Conservation (phyloP, 2,113 vertebrate species). For the Peucedramus taeniatus region DNA sequence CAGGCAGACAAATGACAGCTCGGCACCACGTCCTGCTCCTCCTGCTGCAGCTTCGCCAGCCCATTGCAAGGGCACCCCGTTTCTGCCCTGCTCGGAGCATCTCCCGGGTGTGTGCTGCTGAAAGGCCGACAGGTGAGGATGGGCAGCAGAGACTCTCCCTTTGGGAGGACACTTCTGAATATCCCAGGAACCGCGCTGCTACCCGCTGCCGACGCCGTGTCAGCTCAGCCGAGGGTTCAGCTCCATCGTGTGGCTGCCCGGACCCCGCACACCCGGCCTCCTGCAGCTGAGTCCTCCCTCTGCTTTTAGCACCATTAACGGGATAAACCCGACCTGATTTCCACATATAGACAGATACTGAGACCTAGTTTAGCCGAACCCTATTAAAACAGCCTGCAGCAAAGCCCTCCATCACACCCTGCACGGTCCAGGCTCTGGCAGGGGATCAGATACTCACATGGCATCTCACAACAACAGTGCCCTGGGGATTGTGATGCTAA, state of each 20-base stretch:
- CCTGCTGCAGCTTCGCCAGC: neutral
- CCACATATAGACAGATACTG: neutral
- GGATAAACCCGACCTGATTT: conserved; percentile 46
- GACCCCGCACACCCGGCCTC: neutral
- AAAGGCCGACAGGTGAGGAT: rapidly evolving
- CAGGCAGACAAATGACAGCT: neutral
- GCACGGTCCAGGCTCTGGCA: neutral
- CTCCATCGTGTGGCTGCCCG: neutral
- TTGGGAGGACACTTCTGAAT: neutral
- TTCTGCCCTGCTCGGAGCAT: neutral
- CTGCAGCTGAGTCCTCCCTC: neutral
- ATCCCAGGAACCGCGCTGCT: neutral
- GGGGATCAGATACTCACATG: neutral
- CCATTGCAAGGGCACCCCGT: neutral
- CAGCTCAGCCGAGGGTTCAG: neutral
- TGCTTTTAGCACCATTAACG: neutral
- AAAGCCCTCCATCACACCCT: neutral
- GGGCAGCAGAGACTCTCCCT: neutral
- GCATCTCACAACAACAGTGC: neutral
- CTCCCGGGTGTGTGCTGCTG: neutral
- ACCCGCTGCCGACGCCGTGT: neutral
- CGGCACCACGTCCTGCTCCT: neutral
- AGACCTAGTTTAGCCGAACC: neutral
- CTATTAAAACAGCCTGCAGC: neutral
- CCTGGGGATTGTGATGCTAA: neutral